These are phyloP conservation scores for Polydrusus pterygomalis DNA, from an alignment of 2,888 invertebrate species.

Conservation along the genomic window DNA sequence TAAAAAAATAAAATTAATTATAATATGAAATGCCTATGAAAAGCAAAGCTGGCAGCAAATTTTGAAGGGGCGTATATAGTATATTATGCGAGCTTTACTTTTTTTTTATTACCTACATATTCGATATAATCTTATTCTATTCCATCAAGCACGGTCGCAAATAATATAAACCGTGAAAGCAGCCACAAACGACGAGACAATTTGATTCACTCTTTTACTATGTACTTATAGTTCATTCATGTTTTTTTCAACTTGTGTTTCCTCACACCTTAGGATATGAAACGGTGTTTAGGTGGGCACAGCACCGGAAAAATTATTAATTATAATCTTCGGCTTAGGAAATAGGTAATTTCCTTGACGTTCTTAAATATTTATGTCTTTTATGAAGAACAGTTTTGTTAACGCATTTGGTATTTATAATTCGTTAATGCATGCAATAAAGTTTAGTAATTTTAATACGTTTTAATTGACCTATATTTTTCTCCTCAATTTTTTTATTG, in stretches of 20 bases:
- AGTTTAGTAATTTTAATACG: too few species aligned
- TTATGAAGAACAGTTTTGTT: not conserved
- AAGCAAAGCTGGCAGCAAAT: too few species aligned
- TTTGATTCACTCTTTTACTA: not conserved
- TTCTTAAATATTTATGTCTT: not conserved
- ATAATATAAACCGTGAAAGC: not conserved
- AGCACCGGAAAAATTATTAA: constrained; percentile 8
- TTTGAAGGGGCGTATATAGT: too few species aligned
- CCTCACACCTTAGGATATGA: not conserved
- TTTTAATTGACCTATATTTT: too few species aligned
- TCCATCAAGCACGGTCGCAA: not conserved
- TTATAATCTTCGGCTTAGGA: not conserved
- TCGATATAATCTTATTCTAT: not conserved
- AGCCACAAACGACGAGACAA: not conserved
- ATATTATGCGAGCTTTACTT: not conserved
- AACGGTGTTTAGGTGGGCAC: constrained; percentile 2
- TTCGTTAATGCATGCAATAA: too few species aligned
- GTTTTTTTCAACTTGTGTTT: not conserved
- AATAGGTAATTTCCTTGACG: not conserved
- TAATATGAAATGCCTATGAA: too few species aligned
- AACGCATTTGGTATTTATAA: too few species aligned
- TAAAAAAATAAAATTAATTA: too few species aligned
- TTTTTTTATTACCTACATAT: not conserved
- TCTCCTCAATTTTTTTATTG: too few species aligned
- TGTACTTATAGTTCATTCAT: not conserved